Base-by-base conservation (phyloP, 2,113 vertebrate species). In the Rhadina sibilatrix region DNA sequence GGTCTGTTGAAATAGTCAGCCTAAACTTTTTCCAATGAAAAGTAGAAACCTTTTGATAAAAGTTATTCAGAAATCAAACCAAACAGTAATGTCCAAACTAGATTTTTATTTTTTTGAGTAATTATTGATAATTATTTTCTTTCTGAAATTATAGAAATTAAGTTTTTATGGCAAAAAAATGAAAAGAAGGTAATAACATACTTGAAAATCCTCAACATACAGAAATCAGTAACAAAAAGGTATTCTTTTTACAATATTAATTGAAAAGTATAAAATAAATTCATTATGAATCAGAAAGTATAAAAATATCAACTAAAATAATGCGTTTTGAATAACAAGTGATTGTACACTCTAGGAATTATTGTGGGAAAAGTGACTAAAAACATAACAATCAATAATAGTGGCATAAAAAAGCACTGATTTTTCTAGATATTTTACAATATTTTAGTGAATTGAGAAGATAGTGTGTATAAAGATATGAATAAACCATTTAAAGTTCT, bases 341-440 rank as follows among this genome's bases (percentile, higher is more conserved):
- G 3, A 74, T 17, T 65, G 16, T 31, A 69, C 6, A 12, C 10
- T 54, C 28, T 53, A 35, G 10, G 42, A 87, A 68, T 50, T 83
- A 42, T 15, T 57, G 27, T 81, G 8, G 11, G 46, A 20, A 74
- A 80, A 70, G 42, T 11, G 57, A 2, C 17, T 37, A 11, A 56
- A 74, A 70, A 70, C 25, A 24, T 44, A 60, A 22, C 5, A 22
- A 21, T 47, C 4, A 72, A 7, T 35, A 49, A 11, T 1, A 46
- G 1, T 15, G 16, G 5, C 2, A 0, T 59, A 7, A 27, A 47
- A 80, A 54, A 1, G 1, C 7, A 53, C 5, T 23, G 15, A 9
- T 65, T 87, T 81, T 82, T 66, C 17, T 46, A 35, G 2, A 3
- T 27, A 15, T 50, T 82, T 66, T 49, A 35, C 15, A 42, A 5